Percentiles rank a stretch among this genome's conserved stretches.
Evolutionary conservation across 2,888 invertebrate genomes (phyloP).

Genomic region (Cloeon dipterum): DNA sequence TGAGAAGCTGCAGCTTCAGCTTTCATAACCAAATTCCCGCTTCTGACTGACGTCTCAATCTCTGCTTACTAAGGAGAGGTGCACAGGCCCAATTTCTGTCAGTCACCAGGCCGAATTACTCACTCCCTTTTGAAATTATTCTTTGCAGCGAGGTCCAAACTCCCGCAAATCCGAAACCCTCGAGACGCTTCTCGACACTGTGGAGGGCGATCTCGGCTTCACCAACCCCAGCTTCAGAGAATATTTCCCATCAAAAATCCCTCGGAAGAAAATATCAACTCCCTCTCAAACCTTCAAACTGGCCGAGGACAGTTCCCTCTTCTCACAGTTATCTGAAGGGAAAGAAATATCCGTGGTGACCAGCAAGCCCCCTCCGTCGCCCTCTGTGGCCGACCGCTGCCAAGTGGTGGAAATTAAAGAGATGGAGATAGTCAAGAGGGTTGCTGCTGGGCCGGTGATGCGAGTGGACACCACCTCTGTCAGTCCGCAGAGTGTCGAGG

Average conservation of each 20-base stretch:
- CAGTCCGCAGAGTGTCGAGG: constrained; percentile 18
- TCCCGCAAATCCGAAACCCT: constrained; percentile 1
- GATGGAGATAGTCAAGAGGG: constrained; percentile 40
- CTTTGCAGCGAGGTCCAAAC: constrained; percentile 1
- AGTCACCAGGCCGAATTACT: too few species aligned
- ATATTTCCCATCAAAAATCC: neutral
- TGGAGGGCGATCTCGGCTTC: neutral
- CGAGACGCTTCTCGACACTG: neutral
- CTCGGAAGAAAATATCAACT: constrained; percentile 9
- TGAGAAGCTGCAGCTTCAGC: too few species aligned
- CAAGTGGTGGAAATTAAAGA: constrained; percentile 44
- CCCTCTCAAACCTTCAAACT: constrained; percentile 28
- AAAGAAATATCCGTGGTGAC: constrained; percentile 2
- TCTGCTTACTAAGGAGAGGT: too few species aligned
- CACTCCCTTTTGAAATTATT: too few species aligned
- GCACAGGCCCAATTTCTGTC: too few species aligned
- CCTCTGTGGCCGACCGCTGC: constrained; percentile 21
- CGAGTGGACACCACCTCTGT: constrained; percentile 11
- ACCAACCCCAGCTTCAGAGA: neutral
- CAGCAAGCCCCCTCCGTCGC: too few species aligned
- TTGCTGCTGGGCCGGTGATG: constrained; percentile 17
- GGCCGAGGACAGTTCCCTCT: constrained; percentile 39
- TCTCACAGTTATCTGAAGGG: constrained; percentile 36
- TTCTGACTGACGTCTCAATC: too few species aligned
- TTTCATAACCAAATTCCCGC: too few species aligned